Evolutionary conservation across 1,140 invertebrate species (phyloP).

Genomic region (Oedothorax gibbosus): DNA sequence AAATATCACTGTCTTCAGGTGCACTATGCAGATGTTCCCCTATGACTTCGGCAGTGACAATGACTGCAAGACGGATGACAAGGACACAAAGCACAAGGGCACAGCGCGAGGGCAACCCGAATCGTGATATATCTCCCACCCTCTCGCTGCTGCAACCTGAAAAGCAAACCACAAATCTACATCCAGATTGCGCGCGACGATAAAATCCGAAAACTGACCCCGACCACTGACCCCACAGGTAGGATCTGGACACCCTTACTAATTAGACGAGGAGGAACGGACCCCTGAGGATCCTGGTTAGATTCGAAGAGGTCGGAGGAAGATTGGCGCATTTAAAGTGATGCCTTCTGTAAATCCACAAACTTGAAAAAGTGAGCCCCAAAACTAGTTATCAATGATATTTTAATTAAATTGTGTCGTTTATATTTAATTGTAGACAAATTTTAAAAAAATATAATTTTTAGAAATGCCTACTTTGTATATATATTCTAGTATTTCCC

Average conservation of each 20-base stretch:
- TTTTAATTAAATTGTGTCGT: too few species aligned
- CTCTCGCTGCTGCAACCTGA: conserved; percentile 24
- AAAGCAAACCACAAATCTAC: conserved; percentile 38
- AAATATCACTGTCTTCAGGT: neutral
- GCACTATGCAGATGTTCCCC: conserved; percentile 20
- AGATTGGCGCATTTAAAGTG: too few species aligned
- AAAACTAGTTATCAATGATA: too few species aligned
- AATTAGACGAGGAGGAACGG: conserved; percentile 26
- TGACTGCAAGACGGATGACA: conserved; percentile 52
- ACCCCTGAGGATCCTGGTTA: too few species aligned
- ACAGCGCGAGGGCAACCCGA: conserved; percentile 42
- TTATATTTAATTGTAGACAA: too few species aligned
- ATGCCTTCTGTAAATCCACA: too few species aligned
- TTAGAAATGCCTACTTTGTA: too few species aligned
- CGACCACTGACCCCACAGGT: conserved; percentile 30
- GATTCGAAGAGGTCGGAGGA: too few species aligned
- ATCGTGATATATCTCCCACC: conserved; percentile 57
- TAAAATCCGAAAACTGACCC: conserved; percentile 42
- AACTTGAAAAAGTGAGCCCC: too few species aligned
- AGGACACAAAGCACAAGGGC: conserved; percentile 48
- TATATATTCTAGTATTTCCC: too few species aligned
- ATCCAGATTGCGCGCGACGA: conserved; percentile 36
- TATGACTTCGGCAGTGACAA: conserved; percentile 33
- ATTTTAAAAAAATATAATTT: too few species aligned
- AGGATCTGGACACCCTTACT: conserved; percentile 57